Evolutionary conservation across 2,113 vertebrate genomes (phyloP), one percentile per base, ranked within the genome.

Genomic region (Corapipo altera): DNA sequence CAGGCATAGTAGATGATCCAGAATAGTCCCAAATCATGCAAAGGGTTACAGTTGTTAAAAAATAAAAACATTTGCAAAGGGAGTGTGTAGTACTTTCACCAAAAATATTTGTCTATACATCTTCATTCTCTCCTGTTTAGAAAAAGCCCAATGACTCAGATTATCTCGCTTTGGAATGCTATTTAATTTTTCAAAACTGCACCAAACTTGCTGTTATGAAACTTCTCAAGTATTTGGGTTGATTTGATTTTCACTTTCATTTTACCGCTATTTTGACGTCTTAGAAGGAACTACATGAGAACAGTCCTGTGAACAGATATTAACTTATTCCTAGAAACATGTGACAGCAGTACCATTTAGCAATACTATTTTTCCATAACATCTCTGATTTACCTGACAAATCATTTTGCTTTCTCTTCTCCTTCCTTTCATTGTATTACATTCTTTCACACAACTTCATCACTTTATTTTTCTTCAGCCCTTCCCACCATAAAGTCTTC

Each of bases 131-230:
- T 95, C 67, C 76, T 51, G 66, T 89, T 89, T 81, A 93, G 79
- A 96, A 71, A 96, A 92, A 94, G 43, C 39, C 15, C 15, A 89
- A 11, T n/a, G 82, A 73, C 46, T 91, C 92, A 95, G 62, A 59
- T 65, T 35, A 85, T 83, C 73, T 89, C 81, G 87, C 71, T 76
- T 77, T 76, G 73, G 79, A 78, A 93, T 80, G 10, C 3, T 49
- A 46, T 48, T 55, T 32, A 44, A 17, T 23, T 82, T 46, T 65
- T 62, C 27, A 86, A 69, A 83, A 72, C 32, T 39, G 12, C 10
- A 80, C 6, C 12, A 64, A 62, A 84, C 22, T 77, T 67, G 4
- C 18, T 54, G 13, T 30, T 81, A 35, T 1, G 8, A 73, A 52
- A 71, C 11, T 67, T 69, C 24, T 73, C 7, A 51, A 59, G 27